A percentile compares a stretch with the other conserved stretches of the same genome.
These are phyloP conservation scores for Trachelus tabidus DNA, from an alignment of 2,888 invertebrate genomes.

Conservation along the genomic window DNA sequence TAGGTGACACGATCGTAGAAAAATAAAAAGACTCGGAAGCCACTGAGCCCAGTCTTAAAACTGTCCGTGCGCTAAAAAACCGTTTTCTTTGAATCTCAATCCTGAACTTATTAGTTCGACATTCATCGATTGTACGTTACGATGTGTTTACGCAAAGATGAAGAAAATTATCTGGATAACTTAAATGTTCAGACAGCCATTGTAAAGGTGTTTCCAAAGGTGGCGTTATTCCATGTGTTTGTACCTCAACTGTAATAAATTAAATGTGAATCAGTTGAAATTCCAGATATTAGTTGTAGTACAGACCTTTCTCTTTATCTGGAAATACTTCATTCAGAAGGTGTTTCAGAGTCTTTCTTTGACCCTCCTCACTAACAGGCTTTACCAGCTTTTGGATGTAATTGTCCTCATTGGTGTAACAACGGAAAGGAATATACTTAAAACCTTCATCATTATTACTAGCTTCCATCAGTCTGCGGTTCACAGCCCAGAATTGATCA, in stretches of 20 bases:
- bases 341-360: conserved; percentile 77
- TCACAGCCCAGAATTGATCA: conserved; percentile 99
- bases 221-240: conserved; percentile 91
- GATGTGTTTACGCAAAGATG: conserved; percentile 77
- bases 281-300: not conserved
- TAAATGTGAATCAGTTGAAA: conserved; percentile 6
- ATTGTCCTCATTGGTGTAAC: conserved; percentile 77
- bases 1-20: not conserved
- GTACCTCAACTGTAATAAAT: conserved; percentile 74
- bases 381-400: conserved; percentile 81
- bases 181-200: conserved; percentile 97
- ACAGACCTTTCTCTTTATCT: conserved; percentile 67
- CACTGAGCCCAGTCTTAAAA: not conserved
- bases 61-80: not conserved
- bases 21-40: not conserved
- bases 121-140: conserved; percentile 38
- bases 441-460: conserved; percentile 83
- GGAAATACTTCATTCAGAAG: conserved; percentile 78
- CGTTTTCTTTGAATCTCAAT: not conserved
- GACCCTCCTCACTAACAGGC: conserved; percentile 81
- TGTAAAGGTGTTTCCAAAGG: conserved; percentile 91
- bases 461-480: conserved; percentile 93
- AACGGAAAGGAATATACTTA: conserved; percentile 89
- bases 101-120: not conserved
- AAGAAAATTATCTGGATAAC: conserved; percentile 98